These are phyloP conservation scores for Onchidella celtica DNA, from an alignment of 2,888 invertebrate genomes.

Conservation along the genomic window DNA sequence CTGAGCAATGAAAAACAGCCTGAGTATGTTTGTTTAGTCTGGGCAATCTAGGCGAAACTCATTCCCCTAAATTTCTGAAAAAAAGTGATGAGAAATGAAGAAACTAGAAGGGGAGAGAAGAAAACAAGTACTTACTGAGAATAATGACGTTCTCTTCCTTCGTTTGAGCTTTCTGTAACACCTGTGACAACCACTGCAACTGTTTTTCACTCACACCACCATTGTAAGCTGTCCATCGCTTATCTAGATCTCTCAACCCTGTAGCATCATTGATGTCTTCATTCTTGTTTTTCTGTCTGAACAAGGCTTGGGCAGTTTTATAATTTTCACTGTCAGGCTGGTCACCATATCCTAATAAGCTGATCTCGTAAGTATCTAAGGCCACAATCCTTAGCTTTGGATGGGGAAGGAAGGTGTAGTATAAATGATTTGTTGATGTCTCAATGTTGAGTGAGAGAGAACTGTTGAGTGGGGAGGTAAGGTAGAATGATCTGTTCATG, in stretches of 20 bases:
- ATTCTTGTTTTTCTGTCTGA: constrained; percentile 72
- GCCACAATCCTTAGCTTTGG: constrained; percentile 71
- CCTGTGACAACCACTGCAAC: constrained; percentile 75
- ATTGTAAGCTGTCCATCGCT: constrained; percentile 77
- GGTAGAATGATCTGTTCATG: constrained; percentile 70
- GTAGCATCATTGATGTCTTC: constrained; percentile 70
- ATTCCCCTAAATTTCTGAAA: too few species aligned
- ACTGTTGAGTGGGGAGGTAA: constrained; percentile 60
- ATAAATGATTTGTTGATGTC: constrained; percentile 55
- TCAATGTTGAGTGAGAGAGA: constrained; percentile 52
- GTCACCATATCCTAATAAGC: constrained; percentile 71
- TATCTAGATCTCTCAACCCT: constrained; percentile 67
- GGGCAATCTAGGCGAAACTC: too few species aligned
- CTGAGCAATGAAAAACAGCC: too few species aligned
- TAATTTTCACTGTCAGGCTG: constrained; percentile 59
- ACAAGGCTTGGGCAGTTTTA: constrained; percentile 62
- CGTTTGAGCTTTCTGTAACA: constrained; percentile 69
- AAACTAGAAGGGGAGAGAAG: too few species aligned
- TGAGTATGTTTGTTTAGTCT: too few species aligned
- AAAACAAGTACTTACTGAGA: constrained; percentile 76
- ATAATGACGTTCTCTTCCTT: constrained; percentile 76
- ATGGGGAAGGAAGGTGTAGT: constrained; percentile 74
- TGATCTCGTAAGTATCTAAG: constrained; percentile 79
- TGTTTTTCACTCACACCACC: constrained; percentile 78
- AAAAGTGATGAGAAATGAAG: too few species aligned